A percentile compares a stretch with the other conserved stretches of the same genome.
phyloP scores from a whole-genome alignment of 2,888 invertebrate species.

The Drosophila ustulata region DNA sequence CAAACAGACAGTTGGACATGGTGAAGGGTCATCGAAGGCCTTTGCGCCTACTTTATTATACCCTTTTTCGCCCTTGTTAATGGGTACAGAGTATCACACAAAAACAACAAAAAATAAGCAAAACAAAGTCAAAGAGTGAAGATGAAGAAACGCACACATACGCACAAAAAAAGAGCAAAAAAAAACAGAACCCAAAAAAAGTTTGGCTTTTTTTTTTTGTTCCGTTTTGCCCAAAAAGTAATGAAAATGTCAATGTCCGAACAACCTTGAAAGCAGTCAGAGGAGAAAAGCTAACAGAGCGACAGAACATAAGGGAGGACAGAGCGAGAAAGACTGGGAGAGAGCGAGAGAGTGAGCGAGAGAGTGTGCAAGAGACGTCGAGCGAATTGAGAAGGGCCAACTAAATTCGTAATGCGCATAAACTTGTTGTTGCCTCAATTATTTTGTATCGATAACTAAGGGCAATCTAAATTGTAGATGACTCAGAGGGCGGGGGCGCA shows the following conservation, averaged over 20 bases:
- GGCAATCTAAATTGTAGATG: constrained; percentile 64
- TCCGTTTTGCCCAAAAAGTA: constrained; percentile 70
- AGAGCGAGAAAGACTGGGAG: constrained; percentile 21
- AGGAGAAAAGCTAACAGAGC: constrained; percentile 73
- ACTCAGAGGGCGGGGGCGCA: constrained; percentile 7
- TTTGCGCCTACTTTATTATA: constrained; percentile 13
- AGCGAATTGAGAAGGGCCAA: constrained; percentile 59
- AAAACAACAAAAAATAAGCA: constrained; percentile 39
- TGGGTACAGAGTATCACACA: constrained; percentile 12
- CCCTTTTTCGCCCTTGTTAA: constrained; percentile 4
- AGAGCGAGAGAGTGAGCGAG: constrained; percentile 12
- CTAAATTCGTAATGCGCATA: constrained; percentile 74
- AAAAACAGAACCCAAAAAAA: constrained; percentile 43
- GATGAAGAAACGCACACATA: constrained; percentile 57
- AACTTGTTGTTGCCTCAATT: constrained; percentile 47
- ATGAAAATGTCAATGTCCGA: constrained; percentile 85
- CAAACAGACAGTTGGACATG: constrained; percentile 1
- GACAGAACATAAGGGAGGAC: constrained; percentile 47
- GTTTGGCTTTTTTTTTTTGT: constrained; percentile 48
- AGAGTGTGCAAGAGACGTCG: constrained; percentile 24
- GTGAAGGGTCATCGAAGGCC: not conserved
- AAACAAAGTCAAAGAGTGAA: constrained; percentile 65
- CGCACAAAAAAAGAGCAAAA: constrained; percentile 45
- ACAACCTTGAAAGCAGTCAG: constrained; percentile 85
- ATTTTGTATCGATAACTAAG: constrained; percentile 47